Conservation (phyloP, 2,113 vertebrate species). For the Otus sunia region DNA sequence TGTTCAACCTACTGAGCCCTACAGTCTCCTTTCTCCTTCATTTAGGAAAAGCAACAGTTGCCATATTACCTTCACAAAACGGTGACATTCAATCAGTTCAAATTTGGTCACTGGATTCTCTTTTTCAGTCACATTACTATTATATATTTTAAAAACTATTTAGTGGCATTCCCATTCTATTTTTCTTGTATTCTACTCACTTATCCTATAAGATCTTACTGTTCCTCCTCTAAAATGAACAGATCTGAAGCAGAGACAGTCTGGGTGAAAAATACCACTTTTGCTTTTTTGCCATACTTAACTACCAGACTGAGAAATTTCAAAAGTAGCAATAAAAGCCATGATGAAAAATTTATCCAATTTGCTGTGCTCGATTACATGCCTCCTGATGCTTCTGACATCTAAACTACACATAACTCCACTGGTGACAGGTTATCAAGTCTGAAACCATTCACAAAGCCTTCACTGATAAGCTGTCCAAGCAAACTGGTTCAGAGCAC, state of each 20-base stretch:
- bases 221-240: background rate
- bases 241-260: background rate
- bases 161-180: background rate
- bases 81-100: background rate
- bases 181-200: background rate
- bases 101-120: background rate
- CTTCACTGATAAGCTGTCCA: background rate
- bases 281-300: background rate
- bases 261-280: background rate
- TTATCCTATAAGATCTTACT: background rate
- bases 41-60: background rate
- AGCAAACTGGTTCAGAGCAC: background rate
- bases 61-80: background rate
- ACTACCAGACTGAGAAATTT: background rate
- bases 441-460: background rate
- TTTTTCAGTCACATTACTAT: background rate
- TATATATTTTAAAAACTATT: background rate
- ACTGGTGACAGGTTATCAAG: background rate
- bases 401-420: background rate
- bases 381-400: background rate
- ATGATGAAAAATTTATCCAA: background rate
- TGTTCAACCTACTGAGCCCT: background rate
- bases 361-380: background rate
- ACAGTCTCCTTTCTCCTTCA: background rate
- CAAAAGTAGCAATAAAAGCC: background rate